Percentiles rank a stretch among this genome's conserved stretches.
Conservation (phyloP, 2,888 invertebrate genomes). For the Dicyrtomina minuta region DNA sequence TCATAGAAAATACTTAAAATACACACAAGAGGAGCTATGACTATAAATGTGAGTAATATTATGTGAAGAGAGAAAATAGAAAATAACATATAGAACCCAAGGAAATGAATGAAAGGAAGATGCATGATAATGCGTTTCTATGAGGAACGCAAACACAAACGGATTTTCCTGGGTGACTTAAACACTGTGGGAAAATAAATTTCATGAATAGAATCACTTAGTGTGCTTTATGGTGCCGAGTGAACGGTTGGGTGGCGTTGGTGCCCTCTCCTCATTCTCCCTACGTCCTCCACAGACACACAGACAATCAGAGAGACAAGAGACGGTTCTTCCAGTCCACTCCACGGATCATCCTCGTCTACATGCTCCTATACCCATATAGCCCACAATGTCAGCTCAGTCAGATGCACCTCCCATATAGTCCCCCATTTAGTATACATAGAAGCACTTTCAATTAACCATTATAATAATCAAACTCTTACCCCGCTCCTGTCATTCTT, state of each 20-base stretch:
- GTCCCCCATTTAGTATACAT: no score
- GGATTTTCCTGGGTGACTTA: slow-evolving; percentile 5
- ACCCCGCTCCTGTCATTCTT: neutral
- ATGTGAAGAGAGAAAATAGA: neutral
- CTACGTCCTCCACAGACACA: neutral
- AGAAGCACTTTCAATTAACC: slow-evolving; percentile 18
- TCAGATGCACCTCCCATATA: neutral
- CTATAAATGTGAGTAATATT: neutral
- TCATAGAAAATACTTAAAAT: no score
- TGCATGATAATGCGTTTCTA: slow-evolving; percentile 2
- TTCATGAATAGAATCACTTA: slow-evolving; percentile 28
- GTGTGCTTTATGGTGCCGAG: slow-evolving; percentile 10
- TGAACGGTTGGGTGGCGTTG: slow-evolving; percentile 14
- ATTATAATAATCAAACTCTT: slow-evolving; percentile 14
- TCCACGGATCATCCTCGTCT: no score
- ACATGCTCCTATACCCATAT: no score
- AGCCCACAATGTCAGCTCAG: neutral
- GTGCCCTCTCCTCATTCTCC: slow-evolving; percentile 20
- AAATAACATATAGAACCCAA: neutral
- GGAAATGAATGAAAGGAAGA: neutral
- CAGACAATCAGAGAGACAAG: neutral
- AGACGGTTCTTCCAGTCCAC: neutral
- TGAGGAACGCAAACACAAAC: neutral
- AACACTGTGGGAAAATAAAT: slow-evolving; percentile 33
- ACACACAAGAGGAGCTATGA: no score